A percentile compares a stretch with the other conserved stretches of the same genome.
phyloP scores from a whole-genome alignment of 2,113 vertebrate genomes.

The Calidris pugnax region DNA sequence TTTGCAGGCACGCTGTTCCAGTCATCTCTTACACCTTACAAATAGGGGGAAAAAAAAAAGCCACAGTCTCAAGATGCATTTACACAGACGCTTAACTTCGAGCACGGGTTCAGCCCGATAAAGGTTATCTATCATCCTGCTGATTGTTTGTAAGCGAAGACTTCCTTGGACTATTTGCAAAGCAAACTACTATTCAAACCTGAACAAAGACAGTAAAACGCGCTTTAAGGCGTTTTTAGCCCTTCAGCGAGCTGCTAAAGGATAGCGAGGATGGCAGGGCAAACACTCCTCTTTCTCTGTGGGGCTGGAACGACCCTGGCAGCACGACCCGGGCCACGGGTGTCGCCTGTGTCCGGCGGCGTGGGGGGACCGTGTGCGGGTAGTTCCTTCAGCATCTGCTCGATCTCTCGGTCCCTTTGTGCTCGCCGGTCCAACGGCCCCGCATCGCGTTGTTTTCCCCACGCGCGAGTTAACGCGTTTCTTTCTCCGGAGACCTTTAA shows the following conservation, averaged over 20 bases:
- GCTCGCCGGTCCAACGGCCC: not conserved
- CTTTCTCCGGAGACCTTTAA: slow-evolving; percentile 42
- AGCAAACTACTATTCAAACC: not conserved
- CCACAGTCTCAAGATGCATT: not conserved
- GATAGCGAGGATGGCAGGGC: not conserved
- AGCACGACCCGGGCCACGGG: not conserved
- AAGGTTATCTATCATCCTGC: not conserved
- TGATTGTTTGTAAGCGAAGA: not conserved
- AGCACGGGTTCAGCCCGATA: not conserved
- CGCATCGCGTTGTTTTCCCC: not conserved
- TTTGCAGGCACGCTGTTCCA: not conserved
- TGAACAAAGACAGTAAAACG: not conserved
- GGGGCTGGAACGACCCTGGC: not conserved
- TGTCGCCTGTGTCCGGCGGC: not conserved
- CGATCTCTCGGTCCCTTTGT: not conserved
- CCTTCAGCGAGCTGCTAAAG: not conserved
- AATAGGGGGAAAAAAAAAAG: not conserved
- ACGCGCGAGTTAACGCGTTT: not conserved
- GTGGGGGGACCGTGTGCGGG: not conserved
- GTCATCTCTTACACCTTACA: not conserved
- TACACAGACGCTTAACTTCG: not conserved
- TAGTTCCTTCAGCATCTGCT: not conserved
- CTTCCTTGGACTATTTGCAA: not conserved
- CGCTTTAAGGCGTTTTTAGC: not conserved
- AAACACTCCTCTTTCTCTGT: not conserved